Evolutionary conservation across 2,888 invertebrate species (phyloP).

Genomic region (Bhutanitis thaidina): DNA sequence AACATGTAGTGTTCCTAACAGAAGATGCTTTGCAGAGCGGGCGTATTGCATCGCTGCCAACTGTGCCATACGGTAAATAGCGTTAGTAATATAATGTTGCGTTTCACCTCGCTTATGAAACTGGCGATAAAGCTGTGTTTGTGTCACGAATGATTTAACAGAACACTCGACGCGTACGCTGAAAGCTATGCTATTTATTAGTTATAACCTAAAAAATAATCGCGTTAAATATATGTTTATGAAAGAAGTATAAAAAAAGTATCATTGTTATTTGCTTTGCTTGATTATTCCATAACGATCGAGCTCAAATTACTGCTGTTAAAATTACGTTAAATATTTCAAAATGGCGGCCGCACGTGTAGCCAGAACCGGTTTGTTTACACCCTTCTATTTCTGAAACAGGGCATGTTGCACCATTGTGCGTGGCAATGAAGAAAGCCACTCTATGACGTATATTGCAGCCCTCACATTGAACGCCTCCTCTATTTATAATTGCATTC

Average conservation of each 20-base stretch:
- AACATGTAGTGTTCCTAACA: not conserved
- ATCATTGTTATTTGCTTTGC: not conserved
- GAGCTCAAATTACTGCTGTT: not conserved
- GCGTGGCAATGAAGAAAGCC: slow-evolving; percentile 6
- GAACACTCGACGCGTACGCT: not conserved
- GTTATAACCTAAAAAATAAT: too few species aligned
- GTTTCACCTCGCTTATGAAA: slow-evolving; percentile 13
- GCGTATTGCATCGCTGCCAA: slow-evolving; percentile 1
- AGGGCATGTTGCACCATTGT: slow-evolving; percentile 1
- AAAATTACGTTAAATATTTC: slow-evolving; percentile 3
- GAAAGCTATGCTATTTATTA: not conserved
- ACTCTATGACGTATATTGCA: not conserved
- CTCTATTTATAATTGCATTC: not conserved
- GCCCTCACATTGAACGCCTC: slow-evolving; percentile 13
- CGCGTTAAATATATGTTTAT: too few species aligned
- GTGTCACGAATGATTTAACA: slow-evolving; percentile 10
- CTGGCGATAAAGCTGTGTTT: not conserved
- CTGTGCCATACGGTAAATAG: slow-evolving; percentile 2
- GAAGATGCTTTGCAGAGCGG: not conserved
- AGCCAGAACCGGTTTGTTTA: slow-evolving; percentile 2
- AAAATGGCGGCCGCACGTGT: slow-evolving; percentile 1
- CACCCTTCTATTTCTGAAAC: slow-evolving; percentile 14
- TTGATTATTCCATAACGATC: not conserved
- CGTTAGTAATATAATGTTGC: slow-evolving; percentile 4
- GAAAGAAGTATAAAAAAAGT: too few species aligned